Base-by-base conservation (phyloP, 2,888 invertebrate genomes). In the Gari tellinella region DNA sequence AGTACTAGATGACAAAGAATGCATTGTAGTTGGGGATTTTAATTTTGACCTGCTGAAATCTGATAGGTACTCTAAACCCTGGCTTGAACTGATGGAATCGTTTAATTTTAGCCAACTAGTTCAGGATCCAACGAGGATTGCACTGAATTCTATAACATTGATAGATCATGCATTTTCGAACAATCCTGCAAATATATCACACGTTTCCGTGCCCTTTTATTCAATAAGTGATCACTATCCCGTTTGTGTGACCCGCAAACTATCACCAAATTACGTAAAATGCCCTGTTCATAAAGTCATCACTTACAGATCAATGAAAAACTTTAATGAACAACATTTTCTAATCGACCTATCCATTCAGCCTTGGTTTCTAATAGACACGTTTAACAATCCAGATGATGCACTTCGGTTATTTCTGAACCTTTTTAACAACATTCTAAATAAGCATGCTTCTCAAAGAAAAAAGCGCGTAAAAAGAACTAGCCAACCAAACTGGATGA, bases 311-410 rank as follows among this genome's bases (percentile, higher is more conserved):
- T 17, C 21, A n/a, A 1, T 40, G 2, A 56, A 56, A 40, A 40
- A 40, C 43, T 56, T 56, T 43, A 21, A 41, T 41, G 25, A 8
- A 21, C 15, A 19, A 10, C 15, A 41, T 1, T 56, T 41, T 23
- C 15, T 56, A 3, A 15, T 4, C 25, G 41, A 56, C 21, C 15
- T 56, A 15, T 2, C 21, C 7, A 12, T 23, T 7, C 43, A 56
- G 23, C 56, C 56, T 7, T 56, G 56, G 56, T 41, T 43, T 40
- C 23, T 56, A 3, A 38, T 56, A 19, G 56, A 56, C 38, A 56
- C 23, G 15, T 56, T 41, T 56, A 26, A 56, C 43, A 43, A 56
- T 23, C 21, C 43, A n/a, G 40, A 41, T 56, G 56, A 56, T 56
- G 56, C 56, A 7, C n/a, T 56, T 1, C 25, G 43, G 19, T 23